Base-by-base conservation (phyloP, 2,113 vertebrate genomes). In the Solea solea region DNA sequence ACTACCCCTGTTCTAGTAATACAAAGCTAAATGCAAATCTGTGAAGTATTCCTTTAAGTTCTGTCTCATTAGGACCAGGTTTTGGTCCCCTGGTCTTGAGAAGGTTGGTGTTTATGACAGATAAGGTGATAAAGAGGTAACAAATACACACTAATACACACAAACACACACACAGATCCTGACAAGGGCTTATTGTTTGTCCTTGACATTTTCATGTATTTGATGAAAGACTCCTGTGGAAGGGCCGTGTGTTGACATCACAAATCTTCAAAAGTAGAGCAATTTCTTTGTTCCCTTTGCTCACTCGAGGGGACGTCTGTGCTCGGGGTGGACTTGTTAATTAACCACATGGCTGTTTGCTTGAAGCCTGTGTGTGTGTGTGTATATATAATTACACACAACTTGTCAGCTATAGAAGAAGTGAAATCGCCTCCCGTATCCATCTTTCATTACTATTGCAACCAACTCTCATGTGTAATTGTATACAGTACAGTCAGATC, bases 131-230 rank as follows among this genome's bases (percentile, higher is more conserved):
- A 21, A 21, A 21, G 21, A 9, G 12, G 14, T 41, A 7, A 57
- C 8, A 41, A 15, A 40, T 15, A 57, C 34, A 57, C 55, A 59
- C 40, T 15, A 25, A 53, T 7, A 1, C 2, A 9, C 15, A 40
- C 40, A 70, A 48, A 59, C 40, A 59, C 55, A 41, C 58, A 45
- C 10, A 39, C 15, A 5, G 52, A 59, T 80, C 25, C 41, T 85
- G 57, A 72, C 51, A 55, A 3, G 53, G 72, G 34, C 69, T 67
- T 64, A 72, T 78, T 81, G 72, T 86, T 81, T 89, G 84, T 84
- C 85, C 83, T 85, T 86, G 88, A 84, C 80, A 81, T 86, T 83
- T 81, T 70, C 68, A 78, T 81, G 83, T 74, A 44, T 72, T 71
- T 66, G 68, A 84, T 88, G 74, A 90, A 88, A 86, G 72, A 78